These are phyloP conservation scores for Gnathonemus echidnorhynchus DNA, from an alignment of 2,113 vertebrate genomes.

Conservation along the genomic window DNA sequence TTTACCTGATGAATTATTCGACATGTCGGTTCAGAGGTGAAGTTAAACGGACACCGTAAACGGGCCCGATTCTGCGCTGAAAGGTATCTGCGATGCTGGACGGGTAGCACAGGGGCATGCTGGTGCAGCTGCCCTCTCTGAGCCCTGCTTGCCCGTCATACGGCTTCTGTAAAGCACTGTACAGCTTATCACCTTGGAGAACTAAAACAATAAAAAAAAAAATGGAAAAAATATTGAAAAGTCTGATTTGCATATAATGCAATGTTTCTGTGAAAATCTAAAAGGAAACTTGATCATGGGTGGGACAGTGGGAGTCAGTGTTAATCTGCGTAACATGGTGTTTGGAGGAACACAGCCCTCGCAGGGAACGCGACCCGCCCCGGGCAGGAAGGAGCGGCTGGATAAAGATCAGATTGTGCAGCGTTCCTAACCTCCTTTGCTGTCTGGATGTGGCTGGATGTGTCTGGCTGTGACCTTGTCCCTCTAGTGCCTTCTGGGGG, in stretches of 20 bases:
- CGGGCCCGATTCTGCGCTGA: not conserved
- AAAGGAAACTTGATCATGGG: not conserved
- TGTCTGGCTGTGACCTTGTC: not conserved
- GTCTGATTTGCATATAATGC: not conserved
- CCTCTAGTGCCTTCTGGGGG: not conserved
- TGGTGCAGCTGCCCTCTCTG: not conserved
- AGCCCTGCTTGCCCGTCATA: not conserved
- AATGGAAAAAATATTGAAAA: not conserved
- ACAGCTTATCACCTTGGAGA: not conserved
- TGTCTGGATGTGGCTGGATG: not conserved
- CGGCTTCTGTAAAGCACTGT: not conserved
- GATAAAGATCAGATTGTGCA: not conserved
- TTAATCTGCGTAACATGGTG: not conserved
- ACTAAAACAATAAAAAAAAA: not conserved
- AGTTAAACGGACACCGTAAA: not conserved
- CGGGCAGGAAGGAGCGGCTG: not conserved
- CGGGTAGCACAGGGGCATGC: not conserved
- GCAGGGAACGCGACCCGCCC: not conserved
- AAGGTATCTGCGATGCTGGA: not conserved
- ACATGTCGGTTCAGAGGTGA: not conserved
- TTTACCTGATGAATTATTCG: not conserved
- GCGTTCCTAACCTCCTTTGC: not conserved
- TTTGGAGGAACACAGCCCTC: not conserved
- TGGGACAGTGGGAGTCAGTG: not conserved
- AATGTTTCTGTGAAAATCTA: not conserved